Percentiles rank a stretch among this genome's conserved stretches.
Evolutionary conservation across 2,797 vertebrate species (phyloP).

Genomic region (Gymnoscopelus microlampas): DNA sequence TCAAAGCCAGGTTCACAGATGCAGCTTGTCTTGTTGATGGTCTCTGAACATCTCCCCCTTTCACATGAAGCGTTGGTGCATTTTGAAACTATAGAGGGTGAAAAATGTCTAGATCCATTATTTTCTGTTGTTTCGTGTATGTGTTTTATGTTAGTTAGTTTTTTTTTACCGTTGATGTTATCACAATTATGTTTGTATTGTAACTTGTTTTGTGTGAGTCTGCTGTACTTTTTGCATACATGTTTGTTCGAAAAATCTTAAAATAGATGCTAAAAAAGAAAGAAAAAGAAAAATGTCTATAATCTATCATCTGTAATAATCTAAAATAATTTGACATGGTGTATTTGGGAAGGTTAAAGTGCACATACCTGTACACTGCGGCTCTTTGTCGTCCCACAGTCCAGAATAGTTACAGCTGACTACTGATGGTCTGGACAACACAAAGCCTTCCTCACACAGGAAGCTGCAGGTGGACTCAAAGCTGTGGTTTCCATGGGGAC

Average conservation of each 20-base stretch:
- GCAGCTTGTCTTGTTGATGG: conserved; percentile 70
- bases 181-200: too few relatives aligned
- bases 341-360: neutral
- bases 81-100: neutral
- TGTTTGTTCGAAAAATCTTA: too few relatives aligned
- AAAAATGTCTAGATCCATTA: too few relatives aligned
- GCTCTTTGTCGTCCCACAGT: conserved; percentile 15
- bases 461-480: conserved; percentile 25
- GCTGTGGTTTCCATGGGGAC: conserved; percentile 20
- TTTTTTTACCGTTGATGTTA: too few relatives aligned
- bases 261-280: too few relatives aligned
- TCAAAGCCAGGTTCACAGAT: conserved; percentile 69
- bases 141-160: too few relatives aligned
- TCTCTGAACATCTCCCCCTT: conserved; percentile 72
- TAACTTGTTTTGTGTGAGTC: too few relatives aligned
- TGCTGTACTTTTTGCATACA: too few relatives aligned
- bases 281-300: too few relatives aligned
- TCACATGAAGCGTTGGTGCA: conserved; percentile 65
- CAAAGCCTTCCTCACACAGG: conserved; percentile 18
- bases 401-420: conserved; percentile 27
- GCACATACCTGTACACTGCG: conserved; percentile 23
- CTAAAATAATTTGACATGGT: too few relatives aligned
- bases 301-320: too few relatives aligned
- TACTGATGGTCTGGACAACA: conserved; percentile 14
- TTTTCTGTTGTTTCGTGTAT: too few relatives aligned